Evolutionary conservation across 2,113 vertebrate species (phyloP).

Genomic region (Carettochelys insculpta): DNA sequence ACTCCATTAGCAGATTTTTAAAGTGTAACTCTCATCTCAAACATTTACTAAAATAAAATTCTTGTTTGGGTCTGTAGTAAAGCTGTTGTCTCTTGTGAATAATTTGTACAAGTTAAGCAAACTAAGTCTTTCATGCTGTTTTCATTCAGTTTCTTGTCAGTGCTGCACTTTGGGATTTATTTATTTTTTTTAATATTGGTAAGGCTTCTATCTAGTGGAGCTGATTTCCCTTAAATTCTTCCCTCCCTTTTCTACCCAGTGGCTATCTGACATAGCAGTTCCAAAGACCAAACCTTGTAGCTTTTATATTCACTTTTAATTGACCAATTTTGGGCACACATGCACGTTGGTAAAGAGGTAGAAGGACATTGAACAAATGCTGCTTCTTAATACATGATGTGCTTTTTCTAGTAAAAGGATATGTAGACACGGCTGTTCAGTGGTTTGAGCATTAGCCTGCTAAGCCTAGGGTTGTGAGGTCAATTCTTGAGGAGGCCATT

Average conservation of each 20-base stretch:
- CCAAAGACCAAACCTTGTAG: not conserved
- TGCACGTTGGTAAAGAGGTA: fast-evolving
- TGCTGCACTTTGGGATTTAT: not conserved
- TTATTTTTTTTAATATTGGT: not conserved
- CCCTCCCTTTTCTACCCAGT: not conserved
- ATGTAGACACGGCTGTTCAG: no score
- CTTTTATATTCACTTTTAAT: fast-evolving
- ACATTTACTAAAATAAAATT: not conserved
- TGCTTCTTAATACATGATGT: not conserved
- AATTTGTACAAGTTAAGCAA: not conserved
- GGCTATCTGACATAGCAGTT: not conserved
- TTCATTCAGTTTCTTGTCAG: not conserved
- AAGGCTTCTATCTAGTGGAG: not conserved
- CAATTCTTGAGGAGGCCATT: no score
- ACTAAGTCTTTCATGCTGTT: not conserved
- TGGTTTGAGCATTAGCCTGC: no score
- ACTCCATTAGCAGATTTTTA: not conserved
- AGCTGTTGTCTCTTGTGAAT: not conserved
- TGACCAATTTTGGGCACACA: fast-evolving
- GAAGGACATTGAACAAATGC: fast-evolving
- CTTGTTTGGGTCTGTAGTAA: not conserved
- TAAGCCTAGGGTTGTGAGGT: no score
- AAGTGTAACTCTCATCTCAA: not conserved
- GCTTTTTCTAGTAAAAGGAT: not conserved
- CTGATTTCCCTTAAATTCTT: not conserved